Conservation (phyloP, 37 sponge, comb jelly and placozoan genomes). For the Tethya wilhelma region DNA sequence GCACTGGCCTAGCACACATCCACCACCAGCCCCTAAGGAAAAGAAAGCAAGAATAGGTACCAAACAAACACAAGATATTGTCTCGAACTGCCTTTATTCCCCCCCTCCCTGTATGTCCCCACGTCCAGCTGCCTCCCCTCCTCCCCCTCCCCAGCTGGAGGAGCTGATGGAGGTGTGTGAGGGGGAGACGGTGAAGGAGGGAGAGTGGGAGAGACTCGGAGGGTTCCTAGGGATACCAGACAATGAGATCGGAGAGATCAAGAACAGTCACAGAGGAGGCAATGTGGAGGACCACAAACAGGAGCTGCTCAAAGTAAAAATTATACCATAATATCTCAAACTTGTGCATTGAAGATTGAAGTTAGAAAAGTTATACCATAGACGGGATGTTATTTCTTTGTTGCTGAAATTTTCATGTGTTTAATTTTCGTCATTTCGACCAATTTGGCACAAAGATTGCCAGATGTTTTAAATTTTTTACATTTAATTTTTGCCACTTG, state of each 20-base stretch:
- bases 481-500: too few species aligned
- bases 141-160: conserved; percentile 21
- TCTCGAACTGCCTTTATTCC: too few species aligned
- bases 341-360: too few species aligned
- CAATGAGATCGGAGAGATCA: conserved; percentile 22
- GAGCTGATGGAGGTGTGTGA: conserved; percentile 20
- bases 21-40: conserved; percentile 5
- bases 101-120: neutral
- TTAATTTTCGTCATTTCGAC: neutral
- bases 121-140: neutral
- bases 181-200: neutral
- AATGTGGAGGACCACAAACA: conserved; percentile 13
- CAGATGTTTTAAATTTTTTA: too few species aligned
- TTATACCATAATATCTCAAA: too few species aligned
- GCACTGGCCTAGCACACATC: conserved; percentile 67
- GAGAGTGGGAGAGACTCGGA: conserved; percentile 45
- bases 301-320: conserved; percentile 33
- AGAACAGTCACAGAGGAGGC: neutral
- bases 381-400: too few species aligned
- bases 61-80: too few species aligned
- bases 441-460: too few species aligned
- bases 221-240: conserved; percentile 3
- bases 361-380: too few species aligned
- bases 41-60: neutral
- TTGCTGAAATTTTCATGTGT: neutral